These are phyloP conservation scores for Pachycephala philippinensis DNA, from an alignment of 2,113 vertebrate genomes.

Conservation along the genomic window DNA sequence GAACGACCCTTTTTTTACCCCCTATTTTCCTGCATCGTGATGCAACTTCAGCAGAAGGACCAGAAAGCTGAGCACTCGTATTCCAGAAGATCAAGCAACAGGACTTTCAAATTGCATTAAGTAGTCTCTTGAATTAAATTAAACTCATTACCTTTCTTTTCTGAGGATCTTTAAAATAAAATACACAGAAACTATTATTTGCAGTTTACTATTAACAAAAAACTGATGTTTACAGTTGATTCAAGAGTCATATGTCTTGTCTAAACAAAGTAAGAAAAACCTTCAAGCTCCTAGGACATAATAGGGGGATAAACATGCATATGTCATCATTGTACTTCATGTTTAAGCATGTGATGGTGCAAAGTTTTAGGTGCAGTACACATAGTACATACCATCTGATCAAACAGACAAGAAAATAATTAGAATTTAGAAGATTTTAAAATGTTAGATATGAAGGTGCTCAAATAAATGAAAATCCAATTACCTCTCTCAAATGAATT, in stretches of 20 bases:
- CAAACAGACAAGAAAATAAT: background rate
- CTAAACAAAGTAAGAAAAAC: background rate
- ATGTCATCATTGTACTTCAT: background rate
- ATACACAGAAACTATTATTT: background rate
- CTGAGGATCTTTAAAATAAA: background rate
- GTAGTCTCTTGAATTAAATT: background rate
- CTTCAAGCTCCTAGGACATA: background rate
- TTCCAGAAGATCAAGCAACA: background rate
- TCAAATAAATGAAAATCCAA: conserved; percentile 17
- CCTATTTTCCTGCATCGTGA: fast-evolving
- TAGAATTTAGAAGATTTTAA: background rate
- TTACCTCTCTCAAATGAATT: conserved; percentile 99
- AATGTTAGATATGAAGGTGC: background rate
- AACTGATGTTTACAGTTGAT: background rate
- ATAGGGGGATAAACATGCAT: background rate
- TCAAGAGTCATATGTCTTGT: background rate
- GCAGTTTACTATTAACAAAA: background rate
- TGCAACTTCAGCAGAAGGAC: background rate
- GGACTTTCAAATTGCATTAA: background rate
- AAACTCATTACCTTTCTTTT: background rate
- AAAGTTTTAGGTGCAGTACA: background rate
- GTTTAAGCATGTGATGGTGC: background rate
- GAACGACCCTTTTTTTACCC: background rate
- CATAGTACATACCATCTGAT: background rate
- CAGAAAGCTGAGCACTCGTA: background rate